phyloP scores from a whole-genome alignment of 2,113 vertebrate genomes.

The Alethe diademata region DNA sequence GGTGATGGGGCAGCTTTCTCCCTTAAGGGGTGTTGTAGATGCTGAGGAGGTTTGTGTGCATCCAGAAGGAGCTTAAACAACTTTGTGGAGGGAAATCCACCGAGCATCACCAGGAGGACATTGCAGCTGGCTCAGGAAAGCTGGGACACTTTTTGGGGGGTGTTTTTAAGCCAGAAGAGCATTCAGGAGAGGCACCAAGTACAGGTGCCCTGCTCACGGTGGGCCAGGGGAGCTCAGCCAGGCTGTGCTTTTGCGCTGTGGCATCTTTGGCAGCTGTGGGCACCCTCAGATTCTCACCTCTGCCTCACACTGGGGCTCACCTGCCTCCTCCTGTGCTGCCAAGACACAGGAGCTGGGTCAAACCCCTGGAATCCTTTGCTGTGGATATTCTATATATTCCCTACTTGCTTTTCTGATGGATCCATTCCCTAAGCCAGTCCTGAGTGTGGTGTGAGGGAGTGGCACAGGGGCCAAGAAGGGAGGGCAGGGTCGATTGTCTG shows the following conservation, averaged over 20 bases:
- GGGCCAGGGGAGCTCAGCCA: neutral
- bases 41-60: neutral
- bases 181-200: neutral
- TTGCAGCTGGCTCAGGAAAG: neutral
- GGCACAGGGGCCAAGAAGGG: neutral
- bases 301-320: accelerated
- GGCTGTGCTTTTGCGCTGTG: neutral
- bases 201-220: neutral
- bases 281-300: neutral
- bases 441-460: neutral
- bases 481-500: neutral
- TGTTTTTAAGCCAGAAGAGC: neutral
- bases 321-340: neutral
- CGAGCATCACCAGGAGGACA: neutral
- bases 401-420: neutral
- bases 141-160: neutral
- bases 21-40: neutral
- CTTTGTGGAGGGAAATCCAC: neutral
- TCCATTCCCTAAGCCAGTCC: neutral
- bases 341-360: neutral
- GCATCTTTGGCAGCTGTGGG: neutral
- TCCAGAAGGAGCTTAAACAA: neutral
- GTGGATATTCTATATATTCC: neutral
- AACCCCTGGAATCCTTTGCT: neutral
- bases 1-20: neutral